phyloP scores from a whole-genome alignment of 2,797 vertebrate genomes.

The Danio tinwini region DNA sequence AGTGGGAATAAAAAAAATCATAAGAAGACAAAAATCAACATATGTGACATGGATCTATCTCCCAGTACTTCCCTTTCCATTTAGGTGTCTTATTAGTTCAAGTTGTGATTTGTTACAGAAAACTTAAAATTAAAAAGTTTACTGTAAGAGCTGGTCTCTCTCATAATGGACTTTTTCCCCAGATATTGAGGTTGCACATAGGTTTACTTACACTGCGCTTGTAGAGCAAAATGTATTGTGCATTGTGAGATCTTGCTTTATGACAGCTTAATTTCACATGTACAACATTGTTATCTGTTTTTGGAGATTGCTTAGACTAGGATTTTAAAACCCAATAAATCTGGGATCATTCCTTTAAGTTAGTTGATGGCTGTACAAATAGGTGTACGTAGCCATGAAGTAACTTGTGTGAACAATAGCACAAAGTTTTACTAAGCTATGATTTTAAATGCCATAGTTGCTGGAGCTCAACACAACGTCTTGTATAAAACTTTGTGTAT shows the following conservation, averaged over 20 bases:
- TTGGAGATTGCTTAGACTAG: neutral
- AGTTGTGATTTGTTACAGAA: neutral
- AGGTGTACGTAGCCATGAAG: slow-evolving; percentile 11
- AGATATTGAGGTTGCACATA: neutral
- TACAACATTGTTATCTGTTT: neutral
- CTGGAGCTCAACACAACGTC: slow-evolving; percentile 52
- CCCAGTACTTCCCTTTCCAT: neutral
- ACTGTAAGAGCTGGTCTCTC: slow-evolving; percentile 78
- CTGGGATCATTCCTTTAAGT: neutral
- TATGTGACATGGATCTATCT: neutral
- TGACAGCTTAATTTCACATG: neutral
- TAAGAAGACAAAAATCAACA: neutral
- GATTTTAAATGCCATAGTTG: slow-evolving; percentile 31
- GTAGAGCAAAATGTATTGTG: neutral
- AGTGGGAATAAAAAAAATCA: no score
- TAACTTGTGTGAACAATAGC: neutral
- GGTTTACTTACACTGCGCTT: neutral
- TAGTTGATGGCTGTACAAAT: no score
- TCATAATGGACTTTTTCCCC: slow-evolving; percentile 21
- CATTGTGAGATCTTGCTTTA: neutral
- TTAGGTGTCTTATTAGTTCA: neutral
- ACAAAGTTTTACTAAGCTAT: slow-evolving; percentile 67
- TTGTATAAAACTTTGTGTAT: slow-evolving; percentile 64
- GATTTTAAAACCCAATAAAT: no score
- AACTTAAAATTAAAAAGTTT: slow-evolving; percentile 14